Evolutionary conservation across 1,140 invertebrate species (phyloP).

Genomic region (Drosophila bifasciata): DNA sequence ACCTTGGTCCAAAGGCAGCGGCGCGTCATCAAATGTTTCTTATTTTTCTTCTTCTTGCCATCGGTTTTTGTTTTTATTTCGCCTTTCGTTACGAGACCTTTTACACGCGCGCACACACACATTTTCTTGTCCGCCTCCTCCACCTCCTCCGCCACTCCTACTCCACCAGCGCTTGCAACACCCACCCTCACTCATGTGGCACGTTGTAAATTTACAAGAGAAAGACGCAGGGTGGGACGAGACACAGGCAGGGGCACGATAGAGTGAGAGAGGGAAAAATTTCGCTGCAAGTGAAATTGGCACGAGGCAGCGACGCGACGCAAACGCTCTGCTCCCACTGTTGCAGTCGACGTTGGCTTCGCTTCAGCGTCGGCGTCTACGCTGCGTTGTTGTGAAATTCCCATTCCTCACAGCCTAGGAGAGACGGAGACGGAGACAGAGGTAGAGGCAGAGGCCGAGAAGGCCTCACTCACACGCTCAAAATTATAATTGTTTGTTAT

Average conservation of each 20-base stretch:
- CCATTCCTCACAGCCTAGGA: slow-evolving; percentile 45
- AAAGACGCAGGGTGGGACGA: background rate
- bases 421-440: slow-evolving; percentile 3
- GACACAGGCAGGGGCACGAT: background rate
- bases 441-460: background rate
- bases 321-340: slow-evolving; percentile 6
- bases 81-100: slow-evolving; percentile 74
- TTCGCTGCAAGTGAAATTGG: slow-evolving; percentile 73
- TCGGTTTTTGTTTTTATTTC: slow-evolving; percentile 79
- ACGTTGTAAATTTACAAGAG: slow-evolving; percentile 56
- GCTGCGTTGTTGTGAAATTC: slow-evolving; percentile 68
- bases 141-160: slow-evolving; percentile 1
- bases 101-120: slow-evolving; percentile 63
- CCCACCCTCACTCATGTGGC: slow-evolving; percentile 7
- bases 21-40: slow-evolving; percentile 26
- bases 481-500: slow-evolving; percentile 80
- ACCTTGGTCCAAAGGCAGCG: no score
- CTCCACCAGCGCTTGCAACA: no score
- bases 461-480: slow-evolving; percentile 40
- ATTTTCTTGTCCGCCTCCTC: slow-evolving; percentile 18
- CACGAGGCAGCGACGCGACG: slow-evolving; percentile 49
- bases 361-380: slow-evolving; percentile 1
- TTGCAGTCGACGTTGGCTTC: slow-evolving; percentile 15
- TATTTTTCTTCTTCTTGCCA: slow-evolving; percentile 61
- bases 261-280: slow-evolving; percentile 31